phyloP scores from a whole-genome alignment of 2,888 invertebrate species.

The Cephalotes varians region DNA sequence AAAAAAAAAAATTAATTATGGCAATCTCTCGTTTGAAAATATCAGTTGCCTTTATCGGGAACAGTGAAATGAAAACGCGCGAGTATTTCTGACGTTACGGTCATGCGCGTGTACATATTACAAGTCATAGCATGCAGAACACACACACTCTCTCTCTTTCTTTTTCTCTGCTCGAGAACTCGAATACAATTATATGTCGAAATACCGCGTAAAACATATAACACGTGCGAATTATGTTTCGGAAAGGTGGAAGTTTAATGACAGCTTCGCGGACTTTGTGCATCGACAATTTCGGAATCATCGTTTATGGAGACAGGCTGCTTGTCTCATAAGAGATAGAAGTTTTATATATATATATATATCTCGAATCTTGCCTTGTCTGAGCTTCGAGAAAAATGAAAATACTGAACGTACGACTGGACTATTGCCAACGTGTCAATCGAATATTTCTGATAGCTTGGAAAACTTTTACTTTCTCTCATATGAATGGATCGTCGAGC shows the following conservation, averaged over 20 bases:
- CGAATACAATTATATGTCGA: slow-evolving; percentile 54
- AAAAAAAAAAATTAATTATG: slow-evolving; percentile 8
- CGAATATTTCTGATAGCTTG: slow-evolving; percentile 11
- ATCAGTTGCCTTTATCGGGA: background rate
- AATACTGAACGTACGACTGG: slow-evolving; percentile 26
- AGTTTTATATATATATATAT: background rate
- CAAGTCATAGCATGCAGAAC: slow-evolving; percentile 39
- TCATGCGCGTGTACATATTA: slow-evolving; percentile 38
- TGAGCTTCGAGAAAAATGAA: slow-evolving; percentile 6
- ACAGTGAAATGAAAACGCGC: slow-evolving; percentile 2
- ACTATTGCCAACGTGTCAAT: slow-evolving; percentile 37
- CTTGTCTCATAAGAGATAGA: background rate
- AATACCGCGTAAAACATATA: slow-evolving; percentile 32
- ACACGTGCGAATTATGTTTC: slow-evolving; percentile 20
- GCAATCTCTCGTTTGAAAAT: background rate
- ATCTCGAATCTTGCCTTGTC: background rate
- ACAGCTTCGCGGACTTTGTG: background rate
- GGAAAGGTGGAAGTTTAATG: background rate
- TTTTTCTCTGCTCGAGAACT: slow-evolving; percentile 26
- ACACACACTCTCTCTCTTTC: background rate
- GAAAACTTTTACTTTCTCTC: background rate
- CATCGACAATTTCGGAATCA: background rate
- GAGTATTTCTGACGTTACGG: slow-evolving; percentile 18
- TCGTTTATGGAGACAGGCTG: background rate
- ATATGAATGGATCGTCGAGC: background rate